Percentiles rank a stretch among this genome's conserved stretches.
phyloP scores from a whole-genome alignment of 1,140 invertebrate species.

The Euglossa dilemma region DNA sequence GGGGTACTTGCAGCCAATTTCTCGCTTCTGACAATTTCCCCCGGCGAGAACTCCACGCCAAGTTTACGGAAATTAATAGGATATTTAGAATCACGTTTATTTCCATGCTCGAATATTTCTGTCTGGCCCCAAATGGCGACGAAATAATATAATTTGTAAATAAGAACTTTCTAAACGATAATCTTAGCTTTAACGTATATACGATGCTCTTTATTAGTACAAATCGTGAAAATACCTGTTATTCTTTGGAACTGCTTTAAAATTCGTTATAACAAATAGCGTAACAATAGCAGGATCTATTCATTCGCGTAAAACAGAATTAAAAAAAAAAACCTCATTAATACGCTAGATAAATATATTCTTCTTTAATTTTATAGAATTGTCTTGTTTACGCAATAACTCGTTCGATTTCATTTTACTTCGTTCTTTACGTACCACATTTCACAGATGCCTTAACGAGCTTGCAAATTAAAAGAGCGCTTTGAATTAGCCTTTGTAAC shows the following conservation, averaged over 20 bases:
- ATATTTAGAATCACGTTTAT: slow-evolving; percentile 7
- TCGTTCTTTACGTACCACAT: background rate
- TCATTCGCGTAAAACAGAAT: background rate
- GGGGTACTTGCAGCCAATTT: slow-evolving; percentile 41
- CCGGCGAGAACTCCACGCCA: slow-evolving; percentile 25
- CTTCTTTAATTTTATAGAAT: background rate
- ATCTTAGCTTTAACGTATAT: background rate
- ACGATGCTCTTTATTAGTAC: background rate
- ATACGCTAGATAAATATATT: no score
- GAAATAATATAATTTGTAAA: background rate
- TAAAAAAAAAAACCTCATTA: background rate
- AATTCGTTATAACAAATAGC: background rate
- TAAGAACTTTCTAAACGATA: background rate
- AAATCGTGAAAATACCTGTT: background rate
- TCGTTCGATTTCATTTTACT: background rate
- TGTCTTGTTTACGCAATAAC: background rate
- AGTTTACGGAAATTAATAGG: slow-evolving; percentile 60
- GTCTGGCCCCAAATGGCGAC: background rate
- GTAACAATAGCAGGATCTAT: background rate
- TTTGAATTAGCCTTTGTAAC: background rate
- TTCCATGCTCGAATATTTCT: slow-evolving; percentile 23
- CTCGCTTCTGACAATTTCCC: slow-evolving; percentile 37
- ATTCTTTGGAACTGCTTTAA: background rate
- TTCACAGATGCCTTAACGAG: background rate
- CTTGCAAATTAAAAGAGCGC: background rate